phyloP scores from a whole-genome alignment of 2,797 vertebrate species.

The Enteromius argenteus region DNA sequence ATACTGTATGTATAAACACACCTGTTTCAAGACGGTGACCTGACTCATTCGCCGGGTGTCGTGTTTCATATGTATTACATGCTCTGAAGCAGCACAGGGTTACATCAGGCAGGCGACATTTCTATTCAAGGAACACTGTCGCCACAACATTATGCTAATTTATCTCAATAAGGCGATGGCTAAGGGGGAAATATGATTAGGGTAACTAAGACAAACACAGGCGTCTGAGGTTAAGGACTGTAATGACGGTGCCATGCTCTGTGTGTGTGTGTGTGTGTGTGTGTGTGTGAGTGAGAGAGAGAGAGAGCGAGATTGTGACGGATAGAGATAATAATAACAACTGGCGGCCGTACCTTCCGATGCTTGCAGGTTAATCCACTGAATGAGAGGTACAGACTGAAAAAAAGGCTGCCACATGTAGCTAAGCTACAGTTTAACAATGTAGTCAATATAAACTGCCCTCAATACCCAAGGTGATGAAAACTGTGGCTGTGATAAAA shows the following conservation, averaged over 20 bases:
- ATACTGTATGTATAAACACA: background rate
- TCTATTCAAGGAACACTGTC: constrained; percentile 26
- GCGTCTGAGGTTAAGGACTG: constrained; percentile 39
- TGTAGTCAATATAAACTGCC: background rate
- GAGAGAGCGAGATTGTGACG: constrained; percentile 39
- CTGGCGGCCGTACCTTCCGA: constrained; percentile 13
- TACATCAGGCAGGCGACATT: background rate
- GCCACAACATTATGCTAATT: constrained; percentile 44
- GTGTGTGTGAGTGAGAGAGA: constrained; percentile 1
- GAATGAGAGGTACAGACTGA: constrained; percentile 40
- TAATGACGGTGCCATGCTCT: constrained; percentile 23
- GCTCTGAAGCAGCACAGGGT: background rate
- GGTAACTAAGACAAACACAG: constrained; percentile 46
- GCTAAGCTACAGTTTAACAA: background rate
- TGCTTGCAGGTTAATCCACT: constrained; percentile 51
- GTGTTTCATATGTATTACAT: background rate
- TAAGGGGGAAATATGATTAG: constrained; percentile 50
- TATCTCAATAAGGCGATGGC: constrained; percentile 54
- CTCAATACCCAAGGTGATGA: background rate
- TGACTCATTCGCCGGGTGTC: background rate
- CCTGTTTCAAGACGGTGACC: background rate
- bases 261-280: constrained; percentile 28
- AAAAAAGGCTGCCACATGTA: constrained; percentile 14
- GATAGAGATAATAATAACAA: constrained; percentile 51
- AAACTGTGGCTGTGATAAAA: background rate